A percentile compares a stretch with the other conserved stretches of the same genome.
Evolutionary conservation across 2,797 vertebrate genomes (phyloP).

Genomic region (Paedocypris micromegethes): DNA sequence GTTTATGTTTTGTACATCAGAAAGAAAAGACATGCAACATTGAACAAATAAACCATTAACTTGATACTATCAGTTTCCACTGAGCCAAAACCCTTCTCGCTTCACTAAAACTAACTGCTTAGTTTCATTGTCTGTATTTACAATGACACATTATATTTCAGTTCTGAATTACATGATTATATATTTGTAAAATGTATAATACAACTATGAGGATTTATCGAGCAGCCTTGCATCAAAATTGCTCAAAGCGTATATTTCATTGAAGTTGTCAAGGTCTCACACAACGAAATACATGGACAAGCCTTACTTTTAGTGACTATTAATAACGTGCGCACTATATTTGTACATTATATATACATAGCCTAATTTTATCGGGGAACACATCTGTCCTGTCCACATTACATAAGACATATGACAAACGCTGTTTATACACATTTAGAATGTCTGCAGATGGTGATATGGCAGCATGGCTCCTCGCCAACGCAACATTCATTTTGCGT

Average conservation of each 20-base stretch:
- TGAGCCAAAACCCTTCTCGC: neutral
- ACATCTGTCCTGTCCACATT: constrained; percentile 32
- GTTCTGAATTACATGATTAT: neutral
- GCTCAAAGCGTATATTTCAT: neutral
- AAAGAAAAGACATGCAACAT: neutral
- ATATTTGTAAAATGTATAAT: too few species aligned
- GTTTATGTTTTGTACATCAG: neutral
- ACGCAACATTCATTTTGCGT: neutral
- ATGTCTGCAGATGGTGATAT: constrained; percentile 53
- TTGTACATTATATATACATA: constrained; percentile 50
- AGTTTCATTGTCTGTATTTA: constrained; percentile 5
- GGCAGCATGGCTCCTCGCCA: constrained; percentile 45
- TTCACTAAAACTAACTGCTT: constrained; percentile 3
- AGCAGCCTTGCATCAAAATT: too few species aligned
- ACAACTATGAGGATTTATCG: too few species aligned
- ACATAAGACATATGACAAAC: constrained; percentile 52
- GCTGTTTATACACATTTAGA: constrained; percentile 56
- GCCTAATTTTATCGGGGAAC: constrained; percentile 3
- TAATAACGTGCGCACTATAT: constrained; percentile 50
- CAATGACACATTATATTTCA: neutral
- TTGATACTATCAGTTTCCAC: constrained; percentile 15
- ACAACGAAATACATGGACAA: constrained; percentile 34
- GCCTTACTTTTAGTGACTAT: constrained; percentile 27
- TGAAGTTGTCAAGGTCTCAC: neutral
- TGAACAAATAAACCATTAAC: constrained; percentile 6